Evolutionary conservation across 2,113 vertebrate species (phyloP), one percentile per base, ranked within the genome.

Genomic region (Cathartes aura): DNA sequence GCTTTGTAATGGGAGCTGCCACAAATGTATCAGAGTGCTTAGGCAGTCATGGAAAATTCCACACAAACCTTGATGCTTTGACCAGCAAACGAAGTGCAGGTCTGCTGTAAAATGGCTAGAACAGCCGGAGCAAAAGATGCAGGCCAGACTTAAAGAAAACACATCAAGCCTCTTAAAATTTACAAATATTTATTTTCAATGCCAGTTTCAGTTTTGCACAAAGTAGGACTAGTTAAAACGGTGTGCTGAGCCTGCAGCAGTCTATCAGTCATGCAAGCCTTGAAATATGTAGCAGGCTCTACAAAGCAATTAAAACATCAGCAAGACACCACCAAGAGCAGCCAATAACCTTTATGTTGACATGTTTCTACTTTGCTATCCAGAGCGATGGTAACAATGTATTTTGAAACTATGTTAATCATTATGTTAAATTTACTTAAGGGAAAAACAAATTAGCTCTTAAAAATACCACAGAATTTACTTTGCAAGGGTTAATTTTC

Each of bases 41-140:
- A 97, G 97, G 93, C 97, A 98, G 98, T 96, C 96, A 98, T 98
- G 98, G 98, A 98, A 98, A 98, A 98, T 98, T 98, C 98, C 98
- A 98, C 95, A 84, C 91, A 96, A 97, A 97, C 94, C 97, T 92
- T 93, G 96, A 97, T 93, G 97, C 97, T 96, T 85, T 88, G 68
- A 94, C 90, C 95, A 96, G 91, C 87, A 87, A 93, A 96, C 21
- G 38, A 95, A 95, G 92, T 6, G 53, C 94, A 87, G 90, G 93
- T 95, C 55, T 67, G 91, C 95, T 78, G 53, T 62, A 79, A 89
- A 97, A 64, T 3, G 74, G 90, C 62, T 58, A 73, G 12, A 71
- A 48, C 22, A 48, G 87, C 74, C 94, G 6, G 13, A 68, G 66
- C 52, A 15, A 78, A 76, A 96, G 81, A 96, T 56, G 36, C 34